A percentile compares a stretch with the other conserved stretches of the same genome.
Evolutionary conservation across 2,797 vertebrate genomes (phyloP).

Genomic region (Garrulus glandarius): DNA sequence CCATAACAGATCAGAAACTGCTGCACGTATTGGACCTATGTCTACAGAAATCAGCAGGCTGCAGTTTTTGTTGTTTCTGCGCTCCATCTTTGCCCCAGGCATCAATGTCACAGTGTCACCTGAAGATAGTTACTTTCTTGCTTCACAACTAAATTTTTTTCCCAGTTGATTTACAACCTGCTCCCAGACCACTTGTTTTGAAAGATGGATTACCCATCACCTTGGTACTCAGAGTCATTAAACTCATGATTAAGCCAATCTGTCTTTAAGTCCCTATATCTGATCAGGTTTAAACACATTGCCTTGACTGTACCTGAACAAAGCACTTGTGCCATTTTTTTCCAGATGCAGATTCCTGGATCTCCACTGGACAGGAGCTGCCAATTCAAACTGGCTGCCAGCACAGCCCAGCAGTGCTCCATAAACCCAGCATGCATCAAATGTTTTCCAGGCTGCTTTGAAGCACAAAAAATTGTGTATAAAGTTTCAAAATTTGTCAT

Average conservation of each 20-base stretch:
- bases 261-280: not conserved
- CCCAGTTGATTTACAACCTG: not conserved
- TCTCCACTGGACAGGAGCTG: rapidly evolving
- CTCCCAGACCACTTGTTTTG: not conserved
- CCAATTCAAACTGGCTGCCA: rapidly evolving
- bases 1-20: not conserved
- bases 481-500: not conserved
- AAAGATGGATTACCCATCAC: not conserved
- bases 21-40: not conserved
- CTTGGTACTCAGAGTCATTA: not conserved
- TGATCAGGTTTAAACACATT: not conserved
- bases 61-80: not conserved
- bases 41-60: not conserved
- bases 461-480: not conserved
- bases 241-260: not conserved
- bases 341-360: not conserved
- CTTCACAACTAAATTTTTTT: not conserved
- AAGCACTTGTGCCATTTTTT: not conserved
- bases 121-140: not conserved
- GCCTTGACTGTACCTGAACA: not conserved
- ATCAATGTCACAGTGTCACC: not conserved
- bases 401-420: not conserved
- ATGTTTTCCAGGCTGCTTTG: not conserved
- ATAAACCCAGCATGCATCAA: not conserved
- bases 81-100: not conserved